Evolutionary conservation across 92 coral and sea anemone genomes (phyloP).

Genomic region (Palythoa grandis): DNA sequence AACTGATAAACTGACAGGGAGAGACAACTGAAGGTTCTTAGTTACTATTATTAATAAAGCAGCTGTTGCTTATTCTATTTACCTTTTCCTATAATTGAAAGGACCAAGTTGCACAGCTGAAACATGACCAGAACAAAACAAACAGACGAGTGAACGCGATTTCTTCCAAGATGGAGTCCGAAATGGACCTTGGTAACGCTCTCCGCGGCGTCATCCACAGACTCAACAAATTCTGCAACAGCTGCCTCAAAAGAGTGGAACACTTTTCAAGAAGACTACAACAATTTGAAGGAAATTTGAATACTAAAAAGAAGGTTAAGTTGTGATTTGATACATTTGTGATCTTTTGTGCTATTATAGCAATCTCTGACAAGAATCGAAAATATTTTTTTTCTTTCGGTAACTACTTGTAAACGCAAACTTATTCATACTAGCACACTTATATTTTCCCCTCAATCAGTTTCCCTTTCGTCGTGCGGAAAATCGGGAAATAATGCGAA

Average conservation of each 20-base stretch:
- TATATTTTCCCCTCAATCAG: too few relatives aligned
- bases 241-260: slow-evolving; percentile 38
- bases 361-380: neutral
- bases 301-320: slow-evolving; percentile 1
- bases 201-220: slow-evolving; percentile 32
- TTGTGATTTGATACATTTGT: neutral
- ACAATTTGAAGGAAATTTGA: slow-evolving; percentile 29
- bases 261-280: slow-evolving; percentile 18
- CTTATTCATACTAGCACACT: too few relatives aligned
- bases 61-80: neutral
- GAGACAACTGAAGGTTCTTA: too few relatives aligned
- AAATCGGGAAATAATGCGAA: too few relatives aligned
- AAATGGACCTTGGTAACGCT: slow-evolving; percentile 34
- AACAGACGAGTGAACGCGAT: slow-evolving; percentile 5
- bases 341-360: neutral
- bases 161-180: slow-evolving; percentile 19
- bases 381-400: neutral
- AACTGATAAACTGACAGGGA: too few relatives aligned
- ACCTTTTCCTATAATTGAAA: neutral
- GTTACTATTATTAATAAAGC: too few relatives aligned
- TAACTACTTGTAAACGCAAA: too few relatives aligned
- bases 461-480: too few relatives aligned
- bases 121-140: slow-evolving; percentile 3
- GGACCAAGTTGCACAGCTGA: slow-evolving; percentile 4
- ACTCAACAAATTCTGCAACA: slow-evolving; percentile 35